phyloP scores from a whole-genome alignment of 2,113 vertebrate genomes.

The Conger conger region DNA sequence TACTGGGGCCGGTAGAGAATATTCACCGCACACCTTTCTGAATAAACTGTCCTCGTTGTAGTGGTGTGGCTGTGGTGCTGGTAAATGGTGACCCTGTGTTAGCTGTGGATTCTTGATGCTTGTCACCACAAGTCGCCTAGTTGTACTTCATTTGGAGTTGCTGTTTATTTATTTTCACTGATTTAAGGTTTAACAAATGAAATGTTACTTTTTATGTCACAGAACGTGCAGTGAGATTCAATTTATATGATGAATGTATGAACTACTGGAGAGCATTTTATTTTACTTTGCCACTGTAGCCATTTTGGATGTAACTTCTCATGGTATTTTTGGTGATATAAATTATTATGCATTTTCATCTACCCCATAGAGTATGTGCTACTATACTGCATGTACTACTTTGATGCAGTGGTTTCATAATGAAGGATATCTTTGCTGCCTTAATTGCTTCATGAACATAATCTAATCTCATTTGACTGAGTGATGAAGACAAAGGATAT shows the following conservation, averaged over 20 bases:
- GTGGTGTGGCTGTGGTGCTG: neutral
- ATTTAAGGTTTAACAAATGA: neutral
- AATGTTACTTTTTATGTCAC: neutral
- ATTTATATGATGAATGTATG: neutral
- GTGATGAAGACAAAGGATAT: neutral
- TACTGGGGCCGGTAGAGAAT: slow-evolving; percentile 60
- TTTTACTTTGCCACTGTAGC: neutral
- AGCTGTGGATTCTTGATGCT: neutral
- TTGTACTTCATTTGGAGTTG: neutral
- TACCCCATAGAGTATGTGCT: neutral
- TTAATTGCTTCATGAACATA: neutral
- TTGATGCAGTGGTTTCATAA: neutral
- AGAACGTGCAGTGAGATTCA: neutral
- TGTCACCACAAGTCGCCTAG: neutral
- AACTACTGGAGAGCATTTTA: neutral
- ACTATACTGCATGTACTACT: neutral
- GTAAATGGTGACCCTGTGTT: neutral
- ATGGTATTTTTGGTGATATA: neutral
- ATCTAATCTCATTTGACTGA: neutral
- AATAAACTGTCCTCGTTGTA: slow-evolving; percentile 14
- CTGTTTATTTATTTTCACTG: neutral
- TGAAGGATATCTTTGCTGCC: neutral
- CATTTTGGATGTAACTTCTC: neutral
- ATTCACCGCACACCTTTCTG: slow-evolving; percentile 26
- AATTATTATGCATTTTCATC: neutral